Conservation (phyloP, 2,888 invertebrate species). For the Scaptomyza parva region DNA sequence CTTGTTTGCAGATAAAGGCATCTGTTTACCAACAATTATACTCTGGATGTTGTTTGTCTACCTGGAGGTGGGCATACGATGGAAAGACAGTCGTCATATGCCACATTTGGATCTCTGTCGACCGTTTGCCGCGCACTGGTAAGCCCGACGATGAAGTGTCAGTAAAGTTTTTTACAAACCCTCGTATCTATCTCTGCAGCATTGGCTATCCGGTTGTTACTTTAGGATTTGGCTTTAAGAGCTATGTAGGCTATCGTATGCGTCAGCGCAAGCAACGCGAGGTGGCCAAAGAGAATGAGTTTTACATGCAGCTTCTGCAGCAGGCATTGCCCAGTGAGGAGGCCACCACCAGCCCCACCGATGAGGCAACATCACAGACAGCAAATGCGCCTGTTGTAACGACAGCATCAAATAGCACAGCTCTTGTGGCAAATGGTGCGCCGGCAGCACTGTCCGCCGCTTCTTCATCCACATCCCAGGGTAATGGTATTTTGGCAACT, state of each 20-base stretch:
- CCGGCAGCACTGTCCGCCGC: slow-evolving; percentile 40
- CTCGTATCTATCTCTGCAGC: slow-evolving; percentile 86
- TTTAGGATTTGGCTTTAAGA: slow-evolving; percentile 97
- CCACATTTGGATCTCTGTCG: slow-evolving; percentile 95
- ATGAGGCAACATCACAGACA: slow-evolving; percentile 43
- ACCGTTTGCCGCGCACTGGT: slow-evolving; percentile 98
- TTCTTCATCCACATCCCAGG: slow-evolving; percentile 45
- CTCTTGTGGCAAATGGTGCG: slow-evolving; percentile 57
- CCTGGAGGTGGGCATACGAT: slow-evolving; percentile 95
- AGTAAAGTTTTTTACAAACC: neutral
- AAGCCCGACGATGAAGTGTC: slow-evolving; percentile 75
- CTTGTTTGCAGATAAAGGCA: slow-evolving; percentile 90
- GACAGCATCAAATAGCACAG: slow-evolving; percentile 35
- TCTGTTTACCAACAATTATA: slow-evolving; percentile 97
- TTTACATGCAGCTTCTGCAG: slow-evolving; percentile 95
- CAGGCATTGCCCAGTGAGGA: slow-evolving; percentile 91
- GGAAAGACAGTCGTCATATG: slow-evolving; percentile 92
- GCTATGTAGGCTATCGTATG: slow-evolving; percentile 95
- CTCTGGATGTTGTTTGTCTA: slow-evolving; percentile 97
- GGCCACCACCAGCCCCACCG: slow-evolving; percentile 32
- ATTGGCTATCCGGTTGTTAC: slow-evolving; percentile 98
- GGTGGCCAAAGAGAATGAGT: slow-evolving; percentile 97
- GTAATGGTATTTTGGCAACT: slow-evolving; percentile 76
- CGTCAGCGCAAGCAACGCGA: slow-evolving; percentile 95
- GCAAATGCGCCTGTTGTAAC: slow-evolving; percentile 44